phyloP scores from a whole-genome alignment of 2,888 invertebrate species.

The Malachius bipustulatus region DNA sequence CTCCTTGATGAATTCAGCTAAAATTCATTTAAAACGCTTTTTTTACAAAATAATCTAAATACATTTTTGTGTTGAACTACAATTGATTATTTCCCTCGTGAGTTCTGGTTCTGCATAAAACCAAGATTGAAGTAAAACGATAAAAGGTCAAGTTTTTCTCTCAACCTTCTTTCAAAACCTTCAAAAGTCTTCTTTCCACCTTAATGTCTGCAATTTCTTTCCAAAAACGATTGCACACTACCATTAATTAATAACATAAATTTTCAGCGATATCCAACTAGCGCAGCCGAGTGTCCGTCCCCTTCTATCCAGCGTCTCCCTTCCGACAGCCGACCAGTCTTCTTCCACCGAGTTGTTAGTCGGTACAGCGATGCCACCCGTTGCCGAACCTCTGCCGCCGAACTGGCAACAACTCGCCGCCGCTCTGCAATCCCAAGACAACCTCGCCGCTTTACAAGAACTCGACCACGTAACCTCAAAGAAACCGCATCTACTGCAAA shows the following conservation, averaged over 20 bases:
- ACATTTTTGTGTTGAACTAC: no score
- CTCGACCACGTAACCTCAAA: conserved; percentile 60
- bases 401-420: conserved; percentile 42
- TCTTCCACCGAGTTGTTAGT: conserved; percentile 40
- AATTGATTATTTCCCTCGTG: no score
- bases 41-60: no score
- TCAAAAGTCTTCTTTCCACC: background rate
- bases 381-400: conserved; percentile 35
- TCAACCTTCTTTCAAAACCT: conserved; percentile 8
- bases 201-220: background rate
- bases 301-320: conserved; percentile 49
- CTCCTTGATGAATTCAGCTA: no score
- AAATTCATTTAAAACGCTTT: no score
- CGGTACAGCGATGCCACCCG: conserved; percentile 38
- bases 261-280: conserved; percentile 42
- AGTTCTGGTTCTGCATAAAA: no score
- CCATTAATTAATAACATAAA: conserved; percentile 9
- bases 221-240: background rate
- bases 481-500: conserved; percentile 53
- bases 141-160: no score
- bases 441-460: conserved; percentile 55
- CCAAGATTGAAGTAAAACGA: no score
- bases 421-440: conserved; percentile 38
- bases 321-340: conserved; percentile 41
- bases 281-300: conserved; percentile 46